Evolutionary conservation across 2,888 invertebrate genomes (phyloP).

Genomic region (Ganaspis brasiliensis): DNA sequence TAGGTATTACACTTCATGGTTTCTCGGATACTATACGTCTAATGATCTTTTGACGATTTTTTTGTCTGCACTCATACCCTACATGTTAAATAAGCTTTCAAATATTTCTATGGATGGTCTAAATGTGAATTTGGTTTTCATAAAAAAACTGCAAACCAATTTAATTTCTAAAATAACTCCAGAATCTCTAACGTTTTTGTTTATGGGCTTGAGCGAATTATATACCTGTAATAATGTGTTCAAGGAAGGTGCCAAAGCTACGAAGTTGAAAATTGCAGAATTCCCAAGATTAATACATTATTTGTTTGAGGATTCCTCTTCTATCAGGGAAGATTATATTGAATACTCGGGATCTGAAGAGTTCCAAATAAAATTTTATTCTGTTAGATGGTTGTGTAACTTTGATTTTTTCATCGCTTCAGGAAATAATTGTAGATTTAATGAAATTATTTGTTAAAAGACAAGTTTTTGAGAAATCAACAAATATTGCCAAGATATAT

Average conservation of each 20-base stretch:
- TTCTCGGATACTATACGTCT: conserved; percentile 58
- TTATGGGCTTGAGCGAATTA: conserved; percentile 69
- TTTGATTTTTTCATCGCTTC: conserved; percentile 50
- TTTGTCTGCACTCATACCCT: conserved; percentile 24
- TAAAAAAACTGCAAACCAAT: not conserved
- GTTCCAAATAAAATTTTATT: conserved; percentile 67
- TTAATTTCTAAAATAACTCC: not conserved
- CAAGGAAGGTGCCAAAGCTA: conserved; percentile 63
- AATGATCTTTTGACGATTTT: conserved; percentile 60
- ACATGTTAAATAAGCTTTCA: conserved; percentile 54
- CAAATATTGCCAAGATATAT: not conserved
- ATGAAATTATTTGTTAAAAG: not conserved
- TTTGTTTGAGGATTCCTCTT: conserved; percentile 69
- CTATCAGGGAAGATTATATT: conserved; percentile 65
- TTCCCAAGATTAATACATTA: conserved; percentile 64
- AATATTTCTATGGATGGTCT: conserved; percentile 52
- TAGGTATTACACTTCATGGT: conserved; percentile 65
- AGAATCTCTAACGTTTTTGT: conserved; percentile 52
- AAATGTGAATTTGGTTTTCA: not conserved
- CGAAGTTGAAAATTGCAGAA: conserved; percentile 61
- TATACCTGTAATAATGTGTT: conserved; percentile 69
- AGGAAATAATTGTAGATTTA: not conserved
- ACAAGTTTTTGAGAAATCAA: not conserved
- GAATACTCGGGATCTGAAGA: conserved; percentile 50
- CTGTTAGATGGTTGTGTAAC: conserved; percentile 63